A percentile compares a stretch with the other conserved stretches of the same genome.
Conservation (phyloP, 2,113 vertebrate genomes). For the Sminthopsis crassicaudata region DNA sequence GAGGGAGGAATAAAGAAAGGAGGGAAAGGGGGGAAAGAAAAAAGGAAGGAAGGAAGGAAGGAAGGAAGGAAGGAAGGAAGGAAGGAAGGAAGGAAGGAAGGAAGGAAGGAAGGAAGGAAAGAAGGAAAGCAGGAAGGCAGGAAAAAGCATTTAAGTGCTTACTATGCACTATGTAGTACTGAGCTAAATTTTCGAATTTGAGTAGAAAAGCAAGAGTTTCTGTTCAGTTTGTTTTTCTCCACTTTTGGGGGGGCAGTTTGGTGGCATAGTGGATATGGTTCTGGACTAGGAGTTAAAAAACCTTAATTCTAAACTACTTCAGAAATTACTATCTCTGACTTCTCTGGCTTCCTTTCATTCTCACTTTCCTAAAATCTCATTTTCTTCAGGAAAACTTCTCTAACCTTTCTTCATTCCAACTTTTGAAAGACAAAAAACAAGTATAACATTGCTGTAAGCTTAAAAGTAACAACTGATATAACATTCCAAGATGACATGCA, state of each 20-base stretch:
- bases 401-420: background rate
- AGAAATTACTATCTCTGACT: background rate
- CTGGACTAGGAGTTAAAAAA: background rate
- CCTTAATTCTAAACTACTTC: background rate
- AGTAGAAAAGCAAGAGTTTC: background rate
- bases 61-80: background rate
- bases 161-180: background rate
- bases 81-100: no score
- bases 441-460: background rate
- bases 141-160: background rate
- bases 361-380: background rate
- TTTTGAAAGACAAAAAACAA: slow-evolving; percentile 13
- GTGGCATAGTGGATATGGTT: background rate
- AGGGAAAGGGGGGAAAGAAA: background rate
- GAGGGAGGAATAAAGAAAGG: no score
- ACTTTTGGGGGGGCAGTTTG: background rate
- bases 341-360: background rate
- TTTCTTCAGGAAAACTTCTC: background rate
- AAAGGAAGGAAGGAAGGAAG: background rate
- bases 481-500: background rate
- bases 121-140: background rate
- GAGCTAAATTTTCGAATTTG: background rate
- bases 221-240: background rate
- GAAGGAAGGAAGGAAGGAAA: no score
- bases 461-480: slow-evolving; percentile 16